Evolutionary conservation across 2,888 invertebrate species (phyloP).

Genomic region (Ceramica pisi): DNA sequence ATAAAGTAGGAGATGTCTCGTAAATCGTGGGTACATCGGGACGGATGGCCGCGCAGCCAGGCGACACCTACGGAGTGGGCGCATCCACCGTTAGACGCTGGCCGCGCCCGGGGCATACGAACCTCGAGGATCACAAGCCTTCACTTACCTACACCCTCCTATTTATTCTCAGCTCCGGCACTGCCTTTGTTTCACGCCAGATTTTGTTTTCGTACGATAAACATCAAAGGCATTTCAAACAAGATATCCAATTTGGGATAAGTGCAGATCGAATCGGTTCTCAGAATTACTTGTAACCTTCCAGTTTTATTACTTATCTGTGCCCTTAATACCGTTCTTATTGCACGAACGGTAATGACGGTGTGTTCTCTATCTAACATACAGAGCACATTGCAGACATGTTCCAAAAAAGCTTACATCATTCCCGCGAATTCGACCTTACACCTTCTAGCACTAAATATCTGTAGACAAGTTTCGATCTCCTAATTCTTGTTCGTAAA

Average conservation of each 20-base stretch:
- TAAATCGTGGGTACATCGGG: constrained; percentile 84
- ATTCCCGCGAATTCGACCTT: constrained; percentile 28
- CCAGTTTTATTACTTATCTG: constrained; percentile 51
- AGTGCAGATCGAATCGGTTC: constrained; percentile 56
- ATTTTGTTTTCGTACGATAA: constrained; percentile 58
- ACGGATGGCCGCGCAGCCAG: constrained; percentile 77
- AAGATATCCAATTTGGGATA: constrained; percentile 59
- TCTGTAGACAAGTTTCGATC: constrained; percentile 43
- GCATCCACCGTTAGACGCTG: constrained; percentile 83
- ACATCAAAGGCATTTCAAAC: constrained; percentile 58
- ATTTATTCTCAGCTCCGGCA: constrained; percentile 56
- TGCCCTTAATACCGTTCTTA: constrained; percentile 54
- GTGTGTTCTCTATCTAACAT: constrained; percentile 24
- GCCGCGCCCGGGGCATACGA: constrained; percentile 64
- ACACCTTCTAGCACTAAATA: constrained; percentile 47
- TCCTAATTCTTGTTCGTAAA: constrained; percentile 54
- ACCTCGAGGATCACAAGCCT: constrained; percentile 68
- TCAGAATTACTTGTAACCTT: constrained; percentile 55
- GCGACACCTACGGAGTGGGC: constrained; percentile 88
- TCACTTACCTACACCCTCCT: constrained; percentile 65
- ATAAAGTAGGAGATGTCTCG: constrained; percentile 88
- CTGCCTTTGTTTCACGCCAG: constrained; percentile 61
- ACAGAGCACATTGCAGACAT: constrained; percentile 18
- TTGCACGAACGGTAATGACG: constrained; percentile 28
- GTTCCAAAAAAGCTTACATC: constrained; percentile 42